Evolutionary conservation across 1,140 invertebrate species (phyloP).

Genomic region (Cepaea nemoralis): DNA sequence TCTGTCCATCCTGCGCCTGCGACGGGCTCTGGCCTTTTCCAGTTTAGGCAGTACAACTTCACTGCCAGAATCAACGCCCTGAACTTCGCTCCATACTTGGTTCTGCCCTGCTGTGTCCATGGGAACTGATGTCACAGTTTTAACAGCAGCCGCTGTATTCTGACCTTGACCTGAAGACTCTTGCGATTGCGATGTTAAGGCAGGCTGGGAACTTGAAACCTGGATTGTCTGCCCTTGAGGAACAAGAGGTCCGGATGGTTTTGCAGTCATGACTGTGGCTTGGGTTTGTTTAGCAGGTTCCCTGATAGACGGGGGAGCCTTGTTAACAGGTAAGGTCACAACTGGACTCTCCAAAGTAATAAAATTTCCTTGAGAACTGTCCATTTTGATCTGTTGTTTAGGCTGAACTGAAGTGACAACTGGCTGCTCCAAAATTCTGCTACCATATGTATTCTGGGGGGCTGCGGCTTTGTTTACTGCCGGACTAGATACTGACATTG

Average conservation of each 20-base stretch:
- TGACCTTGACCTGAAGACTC: neutral
- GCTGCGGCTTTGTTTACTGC: neutral
- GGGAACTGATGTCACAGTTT: neutral
- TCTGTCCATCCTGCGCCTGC: conserved; percentile 33
- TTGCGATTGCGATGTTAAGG: neutral
- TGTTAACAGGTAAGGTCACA: conserved; percentile 8
- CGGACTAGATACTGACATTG: neutral
- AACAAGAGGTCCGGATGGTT: neutral
- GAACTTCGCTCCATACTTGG: conserved; percentile 22
- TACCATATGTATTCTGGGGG: neutral
- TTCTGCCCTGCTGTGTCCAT: neutral
- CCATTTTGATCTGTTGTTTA: conserved; percentile 8
- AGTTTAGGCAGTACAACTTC: conserved; percentile 38
- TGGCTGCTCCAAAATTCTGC: neutral
- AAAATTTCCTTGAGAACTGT: neutral
- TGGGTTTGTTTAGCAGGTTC: neutral
- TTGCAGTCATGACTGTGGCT: neutral
- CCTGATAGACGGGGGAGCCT: neutral
- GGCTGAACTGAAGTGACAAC: neutral
- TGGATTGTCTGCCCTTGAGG: neutral
- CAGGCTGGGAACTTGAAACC: neutral
- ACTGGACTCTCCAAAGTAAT: conserved; percentile 34
- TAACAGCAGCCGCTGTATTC: neutral
- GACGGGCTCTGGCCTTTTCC: conserved; percentile 29
- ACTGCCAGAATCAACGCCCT: conserved; percentile 21